These are phyloP conservation scores for Eulemur albifrons DNA, from an alignment of 2,797 vertebrate genomes.

Conservation along the genomic window DNA sequence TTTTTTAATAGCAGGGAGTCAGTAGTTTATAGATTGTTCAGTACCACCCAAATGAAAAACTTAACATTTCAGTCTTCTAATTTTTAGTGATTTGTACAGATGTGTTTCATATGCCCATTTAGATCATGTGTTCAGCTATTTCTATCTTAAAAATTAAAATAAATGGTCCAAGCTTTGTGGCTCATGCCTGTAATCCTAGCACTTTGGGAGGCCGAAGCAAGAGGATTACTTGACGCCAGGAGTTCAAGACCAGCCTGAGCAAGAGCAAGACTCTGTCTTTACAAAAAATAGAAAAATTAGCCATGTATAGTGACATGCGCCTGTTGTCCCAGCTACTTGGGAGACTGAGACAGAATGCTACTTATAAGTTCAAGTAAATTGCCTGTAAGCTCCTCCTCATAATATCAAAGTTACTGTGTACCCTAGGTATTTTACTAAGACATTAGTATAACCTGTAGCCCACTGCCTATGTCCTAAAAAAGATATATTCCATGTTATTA, in stretches of 20 bases:
- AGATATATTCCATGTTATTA: background rate
- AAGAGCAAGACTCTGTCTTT: background rate
- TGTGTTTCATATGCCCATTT: background rate
- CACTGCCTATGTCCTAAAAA: background rate
- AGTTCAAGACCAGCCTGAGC: background rate
- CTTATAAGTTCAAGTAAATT: background rate
- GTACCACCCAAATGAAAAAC: background rate
- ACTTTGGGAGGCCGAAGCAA: background rate
- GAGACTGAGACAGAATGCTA: background rate
- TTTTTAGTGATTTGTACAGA: conserved; percentile 6
- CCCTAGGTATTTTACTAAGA: conserved; percentile 13
- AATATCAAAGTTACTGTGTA: background rate
- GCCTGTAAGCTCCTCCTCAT: background rate
- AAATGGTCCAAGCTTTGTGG: background rate
- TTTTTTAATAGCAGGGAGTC: background rate
- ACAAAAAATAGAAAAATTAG: background rate
- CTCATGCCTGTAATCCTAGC: background rate
- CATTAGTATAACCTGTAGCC: background rate
- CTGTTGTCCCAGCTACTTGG: too few relatives aligned
- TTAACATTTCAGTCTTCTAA: background rate
- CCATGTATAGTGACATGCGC: too few relatives aligned
- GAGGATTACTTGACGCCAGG: background rate
- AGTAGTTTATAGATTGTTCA: background rate
- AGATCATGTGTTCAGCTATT: background rate
- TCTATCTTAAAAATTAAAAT: conserved; percentile 36